Conservation (phyloP, 2,113 vertebrate species). For the Lagopus leucura region DNA sequence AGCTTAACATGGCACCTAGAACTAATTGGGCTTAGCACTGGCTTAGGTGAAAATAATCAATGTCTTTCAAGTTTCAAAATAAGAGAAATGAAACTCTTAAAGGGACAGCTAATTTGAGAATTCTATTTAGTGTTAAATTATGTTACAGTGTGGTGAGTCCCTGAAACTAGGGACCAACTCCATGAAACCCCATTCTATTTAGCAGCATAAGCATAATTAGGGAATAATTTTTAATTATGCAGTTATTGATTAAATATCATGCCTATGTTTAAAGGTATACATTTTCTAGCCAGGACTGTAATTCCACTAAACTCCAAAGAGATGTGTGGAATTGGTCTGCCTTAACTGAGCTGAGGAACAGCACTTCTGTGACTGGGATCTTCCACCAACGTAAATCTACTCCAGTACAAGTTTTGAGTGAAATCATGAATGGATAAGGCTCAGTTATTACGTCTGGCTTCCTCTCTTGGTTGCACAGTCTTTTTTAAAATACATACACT, state of each 20-base stretch:
- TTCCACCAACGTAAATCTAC: not conserved
- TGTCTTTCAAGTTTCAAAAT: not conserved
- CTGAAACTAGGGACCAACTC: not conserved
- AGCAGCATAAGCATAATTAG: conserved; percentile 45
- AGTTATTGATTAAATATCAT: conserved; percentile 56
- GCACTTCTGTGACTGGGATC: not conserved
- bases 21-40: not conserved
- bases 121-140: conserved; percentile 3
- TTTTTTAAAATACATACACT: not conserved
- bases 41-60: not conserved
- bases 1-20: not conserved
- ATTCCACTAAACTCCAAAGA: conserved; percentile 14
- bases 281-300: conserved; percentile 34
- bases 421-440: not conserved
- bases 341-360: not conserved
- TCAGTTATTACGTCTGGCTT: not conserved
- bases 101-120: not conserved
- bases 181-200: not conserved
- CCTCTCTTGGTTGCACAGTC: not conserved
- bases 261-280: not conserved
- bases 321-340: not conserved
- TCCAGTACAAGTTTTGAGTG: not conserved
- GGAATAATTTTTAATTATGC: conserved; percentile 52
- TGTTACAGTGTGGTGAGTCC: not conserved
- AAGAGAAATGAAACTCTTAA: not conserved